phyloP scores from a whole-genome alignment of 2,113 vertebrate species.

The Lethenteron reissneri region DNA sequence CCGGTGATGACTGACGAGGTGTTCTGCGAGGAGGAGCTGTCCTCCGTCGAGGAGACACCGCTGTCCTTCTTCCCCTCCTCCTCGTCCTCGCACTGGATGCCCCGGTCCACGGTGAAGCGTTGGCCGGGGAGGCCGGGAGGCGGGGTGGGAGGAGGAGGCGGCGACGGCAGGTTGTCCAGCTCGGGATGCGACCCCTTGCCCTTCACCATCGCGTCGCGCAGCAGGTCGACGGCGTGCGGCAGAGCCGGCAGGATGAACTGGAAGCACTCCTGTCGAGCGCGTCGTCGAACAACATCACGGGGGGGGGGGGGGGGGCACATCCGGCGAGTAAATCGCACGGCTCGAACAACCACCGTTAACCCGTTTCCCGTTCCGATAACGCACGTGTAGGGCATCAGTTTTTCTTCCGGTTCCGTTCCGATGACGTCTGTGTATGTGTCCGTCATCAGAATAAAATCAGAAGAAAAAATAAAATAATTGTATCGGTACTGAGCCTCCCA shows the following conservation, averaged over 20 bases:
- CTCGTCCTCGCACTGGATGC: constrained; percentile 91
- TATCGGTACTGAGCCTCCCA: too few species aligned
- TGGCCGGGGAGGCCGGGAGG: constrained; percentile 64
- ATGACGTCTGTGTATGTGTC: too few species aligned
- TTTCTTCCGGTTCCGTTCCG: too few species aligned
- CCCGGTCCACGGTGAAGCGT: constrained; percentile 86
- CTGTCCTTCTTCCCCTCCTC: constrained; percentile 96
- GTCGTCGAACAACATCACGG: background rate
- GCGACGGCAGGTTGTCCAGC: constrained; percentile 81
- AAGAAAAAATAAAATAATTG: too few species aligned
- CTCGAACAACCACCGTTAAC: too few species aligned
- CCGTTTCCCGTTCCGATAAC: too few species aligned
- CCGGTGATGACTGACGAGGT: constrained; percentile 49
- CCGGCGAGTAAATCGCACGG: too few species aligned
- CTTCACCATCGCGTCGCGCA: constrained; percentile 76
- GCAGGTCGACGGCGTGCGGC: constrained; percentile 88
- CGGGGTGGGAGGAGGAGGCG: constrained; percentile 65
- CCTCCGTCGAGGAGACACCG: constrained; percentile 78
- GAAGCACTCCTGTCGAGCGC: constrained; percentile 67
- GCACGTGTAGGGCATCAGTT: too few species aligned
- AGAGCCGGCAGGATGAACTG: constrained; percentile 97
- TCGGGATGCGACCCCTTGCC: constrained; percentile 81
- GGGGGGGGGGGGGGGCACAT: too few species aligned
- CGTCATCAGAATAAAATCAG: too few species aligned
- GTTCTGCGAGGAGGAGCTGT: constrained; percentile 89